phyloP scores from a whole-genome alignment of 1,140 invertebrate species.

The Procambarus virginalis region DNA sequence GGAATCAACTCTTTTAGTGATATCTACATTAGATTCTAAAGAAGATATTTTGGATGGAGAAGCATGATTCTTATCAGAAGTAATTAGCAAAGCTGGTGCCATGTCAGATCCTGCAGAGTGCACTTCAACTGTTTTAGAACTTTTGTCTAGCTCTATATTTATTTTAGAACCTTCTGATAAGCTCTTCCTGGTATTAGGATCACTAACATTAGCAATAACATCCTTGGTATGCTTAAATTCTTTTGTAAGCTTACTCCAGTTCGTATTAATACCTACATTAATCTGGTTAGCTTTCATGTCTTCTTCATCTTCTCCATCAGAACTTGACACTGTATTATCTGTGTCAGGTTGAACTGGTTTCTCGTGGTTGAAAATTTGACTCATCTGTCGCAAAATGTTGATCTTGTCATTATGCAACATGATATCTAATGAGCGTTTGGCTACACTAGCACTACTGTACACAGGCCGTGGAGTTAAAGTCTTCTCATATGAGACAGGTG shows the following conservation, averaged over 20 bases:
- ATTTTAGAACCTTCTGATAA: neutral
- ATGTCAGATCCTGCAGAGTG: neutral
- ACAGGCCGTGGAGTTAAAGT: constrained; percentile 46
- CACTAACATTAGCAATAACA: neutral
- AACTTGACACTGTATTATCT: constrained; percentile 36
- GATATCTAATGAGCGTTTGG: constrained; percentile 51
- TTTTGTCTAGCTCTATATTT: neutral
- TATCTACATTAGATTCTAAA: neutral
- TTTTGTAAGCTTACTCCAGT: neutral
- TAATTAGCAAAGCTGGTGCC: neutral
- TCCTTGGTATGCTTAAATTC: neutral
- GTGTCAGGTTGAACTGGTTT: constrained; percentile 38
- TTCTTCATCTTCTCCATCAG: constrained; percentile 46
- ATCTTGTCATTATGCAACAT: constrained; percentile 64
- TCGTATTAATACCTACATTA: neutral
- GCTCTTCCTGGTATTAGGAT: neutral
- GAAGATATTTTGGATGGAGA: neutral
- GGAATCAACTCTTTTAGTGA: neutral
- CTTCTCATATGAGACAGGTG: constrained; percentile 52
- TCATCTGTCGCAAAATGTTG: constrained; percentile 58
- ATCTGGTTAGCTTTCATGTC: neutral
- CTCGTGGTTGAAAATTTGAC: constrained; percentile 58
- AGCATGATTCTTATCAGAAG: neutral
- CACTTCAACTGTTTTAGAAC: neutral
- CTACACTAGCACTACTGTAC: constrained; percentile 51